Conservation (phyloP, 2,888 invertebrate species). For the Alsophila aescularia region DNA sequence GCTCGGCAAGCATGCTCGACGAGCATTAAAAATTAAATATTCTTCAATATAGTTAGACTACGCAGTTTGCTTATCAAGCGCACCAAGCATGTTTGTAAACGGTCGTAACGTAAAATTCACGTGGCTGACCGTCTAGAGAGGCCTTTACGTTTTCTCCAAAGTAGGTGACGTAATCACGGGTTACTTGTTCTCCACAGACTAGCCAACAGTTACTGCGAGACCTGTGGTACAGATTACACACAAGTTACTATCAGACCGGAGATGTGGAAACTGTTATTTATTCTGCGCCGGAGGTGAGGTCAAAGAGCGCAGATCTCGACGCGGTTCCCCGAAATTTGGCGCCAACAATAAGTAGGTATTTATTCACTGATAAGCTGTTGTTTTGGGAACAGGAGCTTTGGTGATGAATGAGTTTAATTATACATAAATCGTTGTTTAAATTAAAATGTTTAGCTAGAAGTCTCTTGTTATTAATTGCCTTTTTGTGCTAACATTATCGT, state of each 20-base stretch:
- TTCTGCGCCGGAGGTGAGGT: conserved; percentile 19
- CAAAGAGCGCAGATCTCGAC: conserved; percentile 12
- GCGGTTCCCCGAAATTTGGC: conserved; percentile 7
- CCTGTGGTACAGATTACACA: background rate
- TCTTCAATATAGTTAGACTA: no score
- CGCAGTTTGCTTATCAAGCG: no score
- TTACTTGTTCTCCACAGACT: conserved; percentile 2
- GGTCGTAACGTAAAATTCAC: no score
- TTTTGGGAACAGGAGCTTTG: conserved; percentile 2
- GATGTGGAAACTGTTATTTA: no score
- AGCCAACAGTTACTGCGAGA: background rate
- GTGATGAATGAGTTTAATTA: background rate
- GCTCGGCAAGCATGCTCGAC: no score
- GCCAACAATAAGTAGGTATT: conserved; percentile 4
- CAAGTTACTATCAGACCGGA: background rate
- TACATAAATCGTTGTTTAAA: no score
- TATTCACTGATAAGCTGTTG: background rate
- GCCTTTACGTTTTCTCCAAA: conserved; percentile 8
- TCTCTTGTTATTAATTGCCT: no score
- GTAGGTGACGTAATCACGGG: conserved; percentile 7
- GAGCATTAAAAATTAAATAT: no score
- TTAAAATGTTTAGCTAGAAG: no score
- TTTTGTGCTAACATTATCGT: no score
- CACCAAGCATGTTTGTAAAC: no score
- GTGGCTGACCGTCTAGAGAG: no score